phyloP scores from a whole-genome alignment of 2,888 invertebrate species.

The Drosophila fulvimacula region DNA sequence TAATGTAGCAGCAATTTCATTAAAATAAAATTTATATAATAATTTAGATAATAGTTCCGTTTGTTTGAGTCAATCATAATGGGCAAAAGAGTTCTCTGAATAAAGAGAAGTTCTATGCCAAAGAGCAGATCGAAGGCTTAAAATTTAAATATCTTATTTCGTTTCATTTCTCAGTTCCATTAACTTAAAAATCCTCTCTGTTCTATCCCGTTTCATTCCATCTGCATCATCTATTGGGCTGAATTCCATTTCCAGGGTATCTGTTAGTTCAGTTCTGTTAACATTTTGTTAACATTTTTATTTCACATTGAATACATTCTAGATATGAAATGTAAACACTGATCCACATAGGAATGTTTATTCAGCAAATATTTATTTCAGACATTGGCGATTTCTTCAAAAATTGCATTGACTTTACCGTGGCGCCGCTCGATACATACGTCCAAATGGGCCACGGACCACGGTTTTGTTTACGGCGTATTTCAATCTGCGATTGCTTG shows the following conservation, averaged over 20 bases:
- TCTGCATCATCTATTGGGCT: not conserved
- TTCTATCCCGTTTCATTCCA: not conserved
- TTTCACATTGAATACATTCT: not conserved
- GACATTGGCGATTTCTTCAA: slow-evolving; percentile 15
- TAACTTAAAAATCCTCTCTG: not conserved
- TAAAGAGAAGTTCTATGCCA: no score
- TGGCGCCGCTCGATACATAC: slow-evolving; percentile 18
- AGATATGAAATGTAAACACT: slow-evolving; percentile 13
- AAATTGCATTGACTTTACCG: slow-evolving; percentile 22
- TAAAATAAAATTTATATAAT: no score
- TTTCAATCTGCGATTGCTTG: slow-evolving; percentile 22
- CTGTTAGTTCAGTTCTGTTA: not conserved
- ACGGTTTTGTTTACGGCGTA: slow-evolving; percentile 33
- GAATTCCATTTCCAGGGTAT: not conserved
- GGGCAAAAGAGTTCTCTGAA: no score
- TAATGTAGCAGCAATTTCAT: no score
- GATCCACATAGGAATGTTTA: slow-evolving; percentile 14
- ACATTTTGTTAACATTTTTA: not conserved
- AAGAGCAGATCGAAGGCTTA: no score
- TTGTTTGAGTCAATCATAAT: no score
- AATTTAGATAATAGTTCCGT: no score
- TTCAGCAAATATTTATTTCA: slow-evolving; percentile 37
- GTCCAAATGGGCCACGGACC: not conserved
- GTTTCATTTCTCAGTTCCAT: not conserved
- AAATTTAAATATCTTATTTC: no score